Evolutionary conservation across 2,888 invertebrate genomes (phyloP).

Genomic region (Papilio protenor): DNA sequence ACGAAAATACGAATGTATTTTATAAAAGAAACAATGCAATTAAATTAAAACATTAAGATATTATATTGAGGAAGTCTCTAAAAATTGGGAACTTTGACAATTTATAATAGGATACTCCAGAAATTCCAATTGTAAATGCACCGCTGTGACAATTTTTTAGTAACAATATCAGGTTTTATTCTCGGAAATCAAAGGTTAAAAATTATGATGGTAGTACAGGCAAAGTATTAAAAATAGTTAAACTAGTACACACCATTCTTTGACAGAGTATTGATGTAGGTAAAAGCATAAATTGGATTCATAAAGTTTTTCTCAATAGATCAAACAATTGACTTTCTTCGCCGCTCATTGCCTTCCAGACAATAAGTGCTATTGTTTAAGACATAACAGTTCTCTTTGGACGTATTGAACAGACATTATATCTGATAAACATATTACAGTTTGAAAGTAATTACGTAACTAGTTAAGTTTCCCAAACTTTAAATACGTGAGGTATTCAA

Average conservation of each 20-base stretch:
- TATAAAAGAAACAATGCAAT: background rate
- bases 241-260: background rate
- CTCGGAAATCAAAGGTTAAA: no score
- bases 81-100: background rate
- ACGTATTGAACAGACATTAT: background rate
- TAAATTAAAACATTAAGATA: background rate
- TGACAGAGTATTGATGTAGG: no score
- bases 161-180: background rate
- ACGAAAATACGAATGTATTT: background rate
- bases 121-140: no score
- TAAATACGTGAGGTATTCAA: background rate
- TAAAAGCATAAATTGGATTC: background rate
- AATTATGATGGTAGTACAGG: background rate
- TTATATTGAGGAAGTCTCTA: background rate
- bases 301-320: background rate
- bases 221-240: background rate
- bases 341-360: background rate
- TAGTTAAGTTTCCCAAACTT: background rate
- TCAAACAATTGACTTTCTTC: conserved; percentile 1
- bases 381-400: background rate
- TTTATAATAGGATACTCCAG: background rate
- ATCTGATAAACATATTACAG: background rate
- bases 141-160: background rate
- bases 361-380: background rate
- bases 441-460: background rate